Percentiles rank a stretch among this genome's conserved stretches.
Conservation (phyloP, 1,140 invertebrate genomes). For the Caenorhabditis brenneri region DNA sequence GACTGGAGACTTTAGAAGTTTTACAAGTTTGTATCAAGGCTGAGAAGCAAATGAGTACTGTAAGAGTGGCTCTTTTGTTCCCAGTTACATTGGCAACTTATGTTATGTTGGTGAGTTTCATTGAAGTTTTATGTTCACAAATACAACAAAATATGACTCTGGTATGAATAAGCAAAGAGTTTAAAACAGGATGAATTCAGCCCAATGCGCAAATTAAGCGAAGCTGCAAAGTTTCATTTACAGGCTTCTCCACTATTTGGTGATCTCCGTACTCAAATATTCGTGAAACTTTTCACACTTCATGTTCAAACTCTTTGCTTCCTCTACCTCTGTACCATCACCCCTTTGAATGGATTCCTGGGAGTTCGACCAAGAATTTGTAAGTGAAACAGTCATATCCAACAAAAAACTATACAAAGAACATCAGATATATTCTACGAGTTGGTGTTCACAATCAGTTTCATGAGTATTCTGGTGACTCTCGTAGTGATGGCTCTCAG, state of each 20-base stretch:
- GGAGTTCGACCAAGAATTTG: conserved; percentile 67
- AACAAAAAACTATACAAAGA: not conserved
- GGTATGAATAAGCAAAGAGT: too few species aligned
- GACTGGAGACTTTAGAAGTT: conserved; percentile 52
- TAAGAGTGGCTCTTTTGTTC: conserved; percentile 64
- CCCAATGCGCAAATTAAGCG: too few species aligned
- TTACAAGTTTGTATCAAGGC: conserved; percentile 63
- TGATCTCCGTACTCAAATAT: conserved; percentile 66
- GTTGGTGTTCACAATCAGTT: conserved; percentile 64
- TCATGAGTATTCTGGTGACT: conserved; percentile 66
- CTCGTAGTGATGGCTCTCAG: conserved; percentile 66
- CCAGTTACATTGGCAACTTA: conserved; percentile 68
- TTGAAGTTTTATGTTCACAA: not conserved
- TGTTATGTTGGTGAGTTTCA: conserved; percentile 52
- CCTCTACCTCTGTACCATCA: conserved; percentile 68
- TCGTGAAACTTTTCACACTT: conserved; percentile 66
- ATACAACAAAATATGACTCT: too few species aligned
- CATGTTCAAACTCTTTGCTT: conserved; percentile 68
- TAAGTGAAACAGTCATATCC: conserved; percentile 51
- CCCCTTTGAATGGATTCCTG: conserved; percentile 65
- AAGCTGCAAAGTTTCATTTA: too few species aligned
- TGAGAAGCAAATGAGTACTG: conserved; percentile 66
- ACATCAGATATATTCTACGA: conserved; percentile 69
- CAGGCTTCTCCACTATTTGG: conserved; percentile 67
- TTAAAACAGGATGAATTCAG: too few species aligned